These are phyloP conservation scores for Dastarcus helophoroides DNA, from an alignment of 2,888 invertebrate species.

Conservation along the genomic window DNA sequence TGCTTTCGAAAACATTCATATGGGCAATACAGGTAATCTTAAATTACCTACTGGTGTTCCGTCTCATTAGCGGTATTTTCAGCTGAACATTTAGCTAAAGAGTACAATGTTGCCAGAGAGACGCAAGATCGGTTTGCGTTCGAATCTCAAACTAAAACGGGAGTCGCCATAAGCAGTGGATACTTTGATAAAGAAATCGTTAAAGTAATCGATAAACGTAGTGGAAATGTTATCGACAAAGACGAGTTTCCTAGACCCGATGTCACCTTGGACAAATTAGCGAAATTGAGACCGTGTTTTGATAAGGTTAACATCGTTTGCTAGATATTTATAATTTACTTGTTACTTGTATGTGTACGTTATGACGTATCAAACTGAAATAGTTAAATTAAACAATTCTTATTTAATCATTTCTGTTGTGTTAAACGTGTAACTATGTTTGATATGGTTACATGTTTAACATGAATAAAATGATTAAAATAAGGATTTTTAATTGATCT, in stretches of 20 bases:
- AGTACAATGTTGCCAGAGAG: conserved; percentile 50
- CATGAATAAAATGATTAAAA: conserved; percentile 1
- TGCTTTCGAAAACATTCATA: conserved; percentile 59
- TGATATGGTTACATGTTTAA: too few relatives aligned
- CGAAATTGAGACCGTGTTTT: conserved; percentile 55
- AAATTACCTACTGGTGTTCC: neutral
- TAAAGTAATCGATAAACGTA: conserved; percentile 39
- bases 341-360: too few relatives aligned
- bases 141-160: conserved; percentile 54
- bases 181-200: conserved; percentile 62
- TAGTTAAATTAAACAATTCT: too few relatives aligned
- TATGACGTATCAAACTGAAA: too few relatives aligned
- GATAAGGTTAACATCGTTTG: conserved; percentile 23
- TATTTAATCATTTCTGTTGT: too few relatives aligned
- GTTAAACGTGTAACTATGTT: conserved; percentile 4
- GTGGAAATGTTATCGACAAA: conserved; percentile 35
- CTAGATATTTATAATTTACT: too few relatives aligned
- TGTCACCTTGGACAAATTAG: conserved; percentile 47
- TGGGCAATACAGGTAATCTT: conserved; percentile 62
- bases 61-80: conserved; percentile 19
- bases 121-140: conserved; percentile 62
- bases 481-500: too few relatives aligned
- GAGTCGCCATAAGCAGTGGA: conserved; percentile 48
- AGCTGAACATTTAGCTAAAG: conserved; percentile 67
- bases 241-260: conserved; percentile 63